Evolutionary conservation across 2,797 vertebrate genomes (phyloP).

Genomic region (Malacoraja senta): DNA sequence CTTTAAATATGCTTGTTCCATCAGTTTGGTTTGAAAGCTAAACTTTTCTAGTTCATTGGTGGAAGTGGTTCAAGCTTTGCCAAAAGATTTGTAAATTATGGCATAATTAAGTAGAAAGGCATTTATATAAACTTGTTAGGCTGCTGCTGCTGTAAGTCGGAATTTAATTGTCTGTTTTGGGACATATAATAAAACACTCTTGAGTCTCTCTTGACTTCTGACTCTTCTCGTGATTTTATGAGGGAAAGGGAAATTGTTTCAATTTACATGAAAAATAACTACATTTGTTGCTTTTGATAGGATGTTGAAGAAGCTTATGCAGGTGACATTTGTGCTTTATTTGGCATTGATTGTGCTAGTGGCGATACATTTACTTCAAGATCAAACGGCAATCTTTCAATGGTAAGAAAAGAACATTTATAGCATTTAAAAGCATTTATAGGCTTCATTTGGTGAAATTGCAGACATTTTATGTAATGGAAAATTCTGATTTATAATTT

Average conservation of each 20-base stretch:
- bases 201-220: too few relatives aligned
- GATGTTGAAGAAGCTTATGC: constrained; percentile 83
- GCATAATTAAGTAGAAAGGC: background rate
- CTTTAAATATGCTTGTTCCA: background rate
- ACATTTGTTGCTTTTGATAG: constrained; percentile 51
- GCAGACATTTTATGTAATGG: background rate
- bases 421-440: background rate
- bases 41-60: background rate
- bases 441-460: constrained; percentile 18
- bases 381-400: constrained; percentile 68
- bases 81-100: background rate
- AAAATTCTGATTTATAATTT: background rate
- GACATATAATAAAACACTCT: too few relatives aligned
- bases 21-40: background rate
- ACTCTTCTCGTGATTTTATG: background rate
- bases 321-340: constrained; percentile 90
- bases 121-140: background rate
- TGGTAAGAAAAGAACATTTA: constrained; percentile 62
- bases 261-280: background rate
- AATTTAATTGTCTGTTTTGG: too few relatives aligned
- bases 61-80: background rate
- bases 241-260: background rate
- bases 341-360: constrained; percentile 92
- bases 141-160: too few relatives aligned
- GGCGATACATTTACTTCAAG: constrained; percentile 87